phyloP scores from a whole-genome alignment of 2,797 vertebrate genomes.

The Eulemur rubriventer region DNA sequence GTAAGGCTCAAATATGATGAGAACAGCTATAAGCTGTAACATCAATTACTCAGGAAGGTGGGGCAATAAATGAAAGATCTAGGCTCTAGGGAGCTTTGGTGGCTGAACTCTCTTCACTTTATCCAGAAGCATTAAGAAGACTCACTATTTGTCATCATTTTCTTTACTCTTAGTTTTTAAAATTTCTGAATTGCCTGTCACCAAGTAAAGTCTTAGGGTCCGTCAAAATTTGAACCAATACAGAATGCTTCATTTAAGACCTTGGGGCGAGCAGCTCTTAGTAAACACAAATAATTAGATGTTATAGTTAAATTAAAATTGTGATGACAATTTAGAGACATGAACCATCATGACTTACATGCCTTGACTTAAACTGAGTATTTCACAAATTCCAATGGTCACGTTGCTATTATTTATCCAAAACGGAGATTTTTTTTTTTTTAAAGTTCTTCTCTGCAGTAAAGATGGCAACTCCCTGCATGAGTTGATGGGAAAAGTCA shows the following conservation, averaged over 20 bases:
- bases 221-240: neutral
- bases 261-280: neutral
- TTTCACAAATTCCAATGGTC: neutral
- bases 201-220: neutral
- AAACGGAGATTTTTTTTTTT: neutral
- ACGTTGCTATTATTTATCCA: neutral
- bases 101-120: neutral
- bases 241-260: neutral
- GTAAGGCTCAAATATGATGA: neutral
- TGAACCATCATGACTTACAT: neutral
- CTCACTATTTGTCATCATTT: neutral
- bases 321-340: neutral
- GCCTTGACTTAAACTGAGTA: neutral
- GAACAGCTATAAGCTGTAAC: neutral
- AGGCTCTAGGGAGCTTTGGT: neutral
- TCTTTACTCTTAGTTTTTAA: neutral
- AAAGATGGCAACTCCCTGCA: neutral
- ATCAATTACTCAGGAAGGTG: neutral
- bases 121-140: neutral
- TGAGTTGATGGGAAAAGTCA: neutral
- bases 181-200: neutral
- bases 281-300: neutral
- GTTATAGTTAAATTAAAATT: neutral
- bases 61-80: neutral
- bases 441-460: neutral